These are phyloP conservation scores for Caradrina clavipalpis DNA, from an alignment of 2,888 invertebrate genomes.

Conservation along the genomic window DNA sequence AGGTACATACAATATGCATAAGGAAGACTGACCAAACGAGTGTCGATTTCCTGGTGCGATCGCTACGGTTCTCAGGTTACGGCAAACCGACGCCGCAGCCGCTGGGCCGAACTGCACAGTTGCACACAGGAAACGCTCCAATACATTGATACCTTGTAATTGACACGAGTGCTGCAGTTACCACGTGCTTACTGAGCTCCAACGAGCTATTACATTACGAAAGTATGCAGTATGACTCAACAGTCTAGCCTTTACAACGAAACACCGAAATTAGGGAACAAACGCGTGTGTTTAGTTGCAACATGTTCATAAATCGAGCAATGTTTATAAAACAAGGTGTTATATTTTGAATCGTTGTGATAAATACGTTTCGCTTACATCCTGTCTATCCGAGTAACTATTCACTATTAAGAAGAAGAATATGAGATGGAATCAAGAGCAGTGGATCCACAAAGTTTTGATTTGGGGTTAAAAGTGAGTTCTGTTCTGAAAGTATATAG, in stretches of 20 bases:
- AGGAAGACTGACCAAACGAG: constrained; percentile 63
- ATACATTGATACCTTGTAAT: constrained; percentile 71
- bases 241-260: constrained; percentile 45
- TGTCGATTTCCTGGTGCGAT: constrained; percentile 73
- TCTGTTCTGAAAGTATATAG: neutral
- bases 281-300: constrained; percentile 36
- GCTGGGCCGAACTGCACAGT: constrained; percentile 52
- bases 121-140: constrained; percentile 72
- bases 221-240: constrained; percentile 60
- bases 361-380: constrained; percentile 14
- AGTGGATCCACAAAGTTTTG: neutral
- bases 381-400: neutral
- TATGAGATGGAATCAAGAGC: constrained; percentile 1
- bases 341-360: constrained; percentile 27
- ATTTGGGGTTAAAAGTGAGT: neutral
- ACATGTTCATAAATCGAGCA: constrained; percentile 33
- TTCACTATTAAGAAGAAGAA: neutral
- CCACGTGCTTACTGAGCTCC: constrained; percentile 65
- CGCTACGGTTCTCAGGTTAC: constrained; percentile 74
- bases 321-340: constrained; percentile 43
- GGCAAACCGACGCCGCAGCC: constrained; percentile 61
- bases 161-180: constrained; percentile 69
- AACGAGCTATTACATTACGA: constrained; percentile 59
- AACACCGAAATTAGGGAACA: constrained; percentile 56
- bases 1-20: constrained; percentile 54